Evolutionary conservation across 2,888 invertebrate genomes (phyloP), one percentile per base, ranked within the genome.

Genomic region (Acleris emargana): DNA sequence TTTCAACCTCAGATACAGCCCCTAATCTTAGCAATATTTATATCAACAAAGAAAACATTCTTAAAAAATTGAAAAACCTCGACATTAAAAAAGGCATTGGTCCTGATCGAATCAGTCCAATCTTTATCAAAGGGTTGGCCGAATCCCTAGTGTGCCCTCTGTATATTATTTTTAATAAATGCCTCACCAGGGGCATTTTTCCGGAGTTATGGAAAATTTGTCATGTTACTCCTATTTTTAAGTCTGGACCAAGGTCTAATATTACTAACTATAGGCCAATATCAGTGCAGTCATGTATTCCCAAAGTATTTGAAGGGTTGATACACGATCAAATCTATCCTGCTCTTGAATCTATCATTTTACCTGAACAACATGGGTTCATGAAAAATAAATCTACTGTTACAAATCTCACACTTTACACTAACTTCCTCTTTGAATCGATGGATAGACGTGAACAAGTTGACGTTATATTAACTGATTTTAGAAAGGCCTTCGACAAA

Each of bases 351-450:
- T 9, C 2, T 11, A n/a, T 3, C 3, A 13, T 55, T 11, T 13
- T 55, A 13, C 43, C 43, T 16, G 20, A 58, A 18, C 58, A 52
- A 52, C 51, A 59, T 17, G 59, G 55, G 20, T 58, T 58, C 16
- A 28, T 58, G 47, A 58, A 32, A 16, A 47, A 49, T 6, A 58
- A 32, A 32, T 58, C 58, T 1, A 58, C 32, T 7, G 7, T 18
- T 1, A 58, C 45, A 3, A 58, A 58, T 17, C 58, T 58, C 2
- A 7, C 47, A 17, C n/a, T 58, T 5, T 58, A 58, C 17, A 25
- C 47, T 13, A 58, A 58, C 6, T 28, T 13, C 2, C 22, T 53
- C 5, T 53, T 53, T 53, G 32, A 32, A 17, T 16, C 53, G 4
- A 53, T 53, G 53, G 53, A 32, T 17, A 53, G 11, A 17, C n/a